These are phyloP conservation scores for Drosophila santomea DNA, from an alignment of 1,140 invertebrate genomes.

Conservation along the genomic window DNA sequence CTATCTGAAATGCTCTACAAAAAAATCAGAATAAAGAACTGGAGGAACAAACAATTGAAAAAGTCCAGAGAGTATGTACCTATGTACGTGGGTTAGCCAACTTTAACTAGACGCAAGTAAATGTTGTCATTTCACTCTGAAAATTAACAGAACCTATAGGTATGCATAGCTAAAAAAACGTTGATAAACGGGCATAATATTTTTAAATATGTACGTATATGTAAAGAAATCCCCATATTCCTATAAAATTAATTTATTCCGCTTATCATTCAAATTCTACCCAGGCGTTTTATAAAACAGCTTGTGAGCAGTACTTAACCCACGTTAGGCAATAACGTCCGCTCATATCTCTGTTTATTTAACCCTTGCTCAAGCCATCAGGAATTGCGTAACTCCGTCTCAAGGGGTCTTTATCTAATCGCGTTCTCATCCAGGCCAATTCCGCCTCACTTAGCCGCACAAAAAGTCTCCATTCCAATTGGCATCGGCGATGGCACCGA, in stretches of 20 bases:
- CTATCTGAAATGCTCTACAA: neutral
- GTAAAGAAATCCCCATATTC: too few relatives aligned
- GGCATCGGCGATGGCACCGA: constrained; percentile 13
- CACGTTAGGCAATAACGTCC: neutral
- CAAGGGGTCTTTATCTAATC: neutral
- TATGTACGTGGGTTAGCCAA: neutral
- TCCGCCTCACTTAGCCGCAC: constrained; percentile 8
- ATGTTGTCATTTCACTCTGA: neutral
- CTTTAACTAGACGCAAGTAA: neutral
- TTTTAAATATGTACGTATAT: too few relatives aligned
- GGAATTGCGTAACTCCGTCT: neutral
- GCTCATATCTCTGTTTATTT: neutral
- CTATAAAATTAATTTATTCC: too few relatives aligned
- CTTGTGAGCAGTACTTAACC: neutral
- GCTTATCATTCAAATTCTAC: neutral
- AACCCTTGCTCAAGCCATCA: neutral
- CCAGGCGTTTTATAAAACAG: neutral
- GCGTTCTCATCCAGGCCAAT: constrained; percentile 3
- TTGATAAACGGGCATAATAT: too few relatives aligned
- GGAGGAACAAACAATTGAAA: neutral
- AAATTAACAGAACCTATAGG: too few relatives aligned
- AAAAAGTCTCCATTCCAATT: constrained; percentile 30
- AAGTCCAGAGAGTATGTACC: neutral
- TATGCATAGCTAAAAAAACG: too few relatives aligned
- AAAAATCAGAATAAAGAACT: neutral